Evolutionary conservation across 2,797 vertebrate genomes (phyloP), one percentile per base, ranked within the genome.

Genomic region (Neopelma chrysocephalum): DNA sequence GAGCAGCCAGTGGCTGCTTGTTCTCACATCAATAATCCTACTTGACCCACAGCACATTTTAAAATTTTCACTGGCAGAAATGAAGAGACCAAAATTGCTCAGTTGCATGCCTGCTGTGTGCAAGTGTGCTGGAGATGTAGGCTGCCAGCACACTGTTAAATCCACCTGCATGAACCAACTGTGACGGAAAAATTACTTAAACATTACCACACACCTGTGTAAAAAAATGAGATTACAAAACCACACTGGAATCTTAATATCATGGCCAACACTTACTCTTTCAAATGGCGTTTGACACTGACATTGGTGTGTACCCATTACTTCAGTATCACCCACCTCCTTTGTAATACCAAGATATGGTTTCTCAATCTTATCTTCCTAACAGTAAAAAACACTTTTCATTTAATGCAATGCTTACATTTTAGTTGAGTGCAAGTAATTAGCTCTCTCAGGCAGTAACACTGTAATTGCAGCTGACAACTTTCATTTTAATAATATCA

Each of bases 11-110:
- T 31, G 51, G 29, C 51, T 53, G 62, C 72, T 34, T 93, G 69
- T 32, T 95, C 73, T 73, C 87, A 73, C 53, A 66, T 29, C 77
- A 90, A 50, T 84, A 95, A 96, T 57, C 70, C 82, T 61, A 36
- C 57, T 48, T 76, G 77, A 94, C 64, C 53, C 81, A 51, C 26
- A 58, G 70, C 73, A 83, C 38, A 87, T 47, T 95, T 90, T n/a
- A 43, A 27, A 88, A 57, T 58, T 89, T 71, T 73, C 38, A 53
- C 42, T 65, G 75, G 38, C 71, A 82, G 82, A 93, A 86, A 34
- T 0, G 5, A 29, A 77, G 61, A 83, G 42, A 51, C 60, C 57
- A 85, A 77, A 94, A 88, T 11, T 3, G 5, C 48, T 79, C 36
- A 2, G 56, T 82, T 94, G 88, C 70, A 36, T 3, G 10, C 85